Percentiles rank a stretch among this genome's conserved stretches.
Evolutionary conservation across 2,113 vertebrate genomes (phyloP).

Genomic region (Phainopepla nitens): DNA sequence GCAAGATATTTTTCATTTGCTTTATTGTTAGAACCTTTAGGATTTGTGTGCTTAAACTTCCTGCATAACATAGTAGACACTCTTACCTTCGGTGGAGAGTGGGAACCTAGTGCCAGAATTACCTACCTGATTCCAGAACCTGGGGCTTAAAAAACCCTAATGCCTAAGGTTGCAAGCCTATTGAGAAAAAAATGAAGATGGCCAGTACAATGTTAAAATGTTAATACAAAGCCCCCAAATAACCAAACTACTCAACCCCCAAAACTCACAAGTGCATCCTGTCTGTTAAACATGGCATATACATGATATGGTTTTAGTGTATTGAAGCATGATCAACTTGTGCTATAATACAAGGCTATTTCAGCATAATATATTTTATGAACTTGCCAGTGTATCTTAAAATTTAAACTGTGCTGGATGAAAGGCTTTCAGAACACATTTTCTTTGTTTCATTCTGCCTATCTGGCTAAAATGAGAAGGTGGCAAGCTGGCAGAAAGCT

Average conservation of each 20-base stretch:
- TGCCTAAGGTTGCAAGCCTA: neutral
- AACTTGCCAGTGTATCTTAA: neutral
- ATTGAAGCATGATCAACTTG: neutral
- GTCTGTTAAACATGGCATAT: neutral
- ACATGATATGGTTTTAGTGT: neutral
- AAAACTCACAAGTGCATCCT: neutral
- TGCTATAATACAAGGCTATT: neutral
- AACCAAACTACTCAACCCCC: neutral
- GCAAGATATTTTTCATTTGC: neutral
- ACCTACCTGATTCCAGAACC: neutral
- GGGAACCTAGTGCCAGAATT: neutral
- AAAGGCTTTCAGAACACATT: neutral
- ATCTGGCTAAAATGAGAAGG: neutral
- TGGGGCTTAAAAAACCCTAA: neutral
- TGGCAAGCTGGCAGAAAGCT: neutral
- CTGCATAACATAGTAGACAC: neutral
- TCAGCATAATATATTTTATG: neutral
- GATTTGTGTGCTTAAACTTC: neutral
- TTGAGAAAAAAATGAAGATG: neutral
- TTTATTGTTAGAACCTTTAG: neutral
- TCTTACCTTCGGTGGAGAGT: neutral
- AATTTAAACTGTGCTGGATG: neutral
- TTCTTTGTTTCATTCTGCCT: neutral
- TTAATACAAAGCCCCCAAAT: neutral
- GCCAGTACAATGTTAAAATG: neutral